Evolutionary conservation across 2,113 vertebrate genomes (phyloP).

Genomic region (Pachycephala philippinensis): DNA sequence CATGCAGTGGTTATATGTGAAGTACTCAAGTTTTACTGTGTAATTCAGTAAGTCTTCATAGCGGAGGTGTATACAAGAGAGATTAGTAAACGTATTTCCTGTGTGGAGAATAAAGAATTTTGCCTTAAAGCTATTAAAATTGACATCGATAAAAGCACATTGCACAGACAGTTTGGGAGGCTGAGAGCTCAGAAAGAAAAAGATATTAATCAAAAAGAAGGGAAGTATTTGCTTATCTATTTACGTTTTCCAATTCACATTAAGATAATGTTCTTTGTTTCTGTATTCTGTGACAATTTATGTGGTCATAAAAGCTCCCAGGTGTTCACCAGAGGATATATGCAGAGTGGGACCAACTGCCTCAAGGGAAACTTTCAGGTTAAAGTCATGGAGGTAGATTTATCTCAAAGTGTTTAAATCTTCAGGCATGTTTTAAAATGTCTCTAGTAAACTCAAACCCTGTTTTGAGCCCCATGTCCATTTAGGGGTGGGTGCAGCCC

Average conservation of each 20-base stretch:
- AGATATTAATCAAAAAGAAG: not conserved
- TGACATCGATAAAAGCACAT: not conserved
- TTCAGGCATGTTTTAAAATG: not conserved
- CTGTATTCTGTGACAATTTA: not conserved
- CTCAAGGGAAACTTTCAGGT: not conserved
- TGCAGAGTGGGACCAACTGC: not conserved
- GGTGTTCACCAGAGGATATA: not conserved
- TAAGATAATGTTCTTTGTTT: not conserved
- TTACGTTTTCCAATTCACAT: not conserved
- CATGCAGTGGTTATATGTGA: not conserved
- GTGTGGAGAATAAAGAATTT: not conserved
- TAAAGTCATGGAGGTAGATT: not conserved
- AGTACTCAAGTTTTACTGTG: not conserved
- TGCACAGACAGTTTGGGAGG: not conserved
- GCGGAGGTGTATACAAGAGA: not conserved
- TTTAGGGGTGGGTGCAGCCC: not conserved
- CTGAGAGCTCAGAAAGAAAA: not conserved
- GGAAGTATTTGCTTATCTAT: not conserved
- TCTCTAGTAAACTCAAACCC: not conserved
- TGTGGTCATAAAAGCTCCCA: not conserved
- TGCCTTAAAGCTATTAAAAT: not conserved
- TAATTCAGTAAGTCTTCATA: not conserved
- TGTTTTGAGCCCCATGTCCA: not conserved
- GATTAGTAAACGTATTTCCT: not conserved
- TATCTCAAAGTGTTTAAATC: not conserved